Percentiles rank a stretch among this genome's conserved stretches.
These are phyloP conservation scores for Pyrrhosoma nymphula DNA, from an alignment of 2,888 invertebrate genomes.

Conservation along the genomic window DNA sequence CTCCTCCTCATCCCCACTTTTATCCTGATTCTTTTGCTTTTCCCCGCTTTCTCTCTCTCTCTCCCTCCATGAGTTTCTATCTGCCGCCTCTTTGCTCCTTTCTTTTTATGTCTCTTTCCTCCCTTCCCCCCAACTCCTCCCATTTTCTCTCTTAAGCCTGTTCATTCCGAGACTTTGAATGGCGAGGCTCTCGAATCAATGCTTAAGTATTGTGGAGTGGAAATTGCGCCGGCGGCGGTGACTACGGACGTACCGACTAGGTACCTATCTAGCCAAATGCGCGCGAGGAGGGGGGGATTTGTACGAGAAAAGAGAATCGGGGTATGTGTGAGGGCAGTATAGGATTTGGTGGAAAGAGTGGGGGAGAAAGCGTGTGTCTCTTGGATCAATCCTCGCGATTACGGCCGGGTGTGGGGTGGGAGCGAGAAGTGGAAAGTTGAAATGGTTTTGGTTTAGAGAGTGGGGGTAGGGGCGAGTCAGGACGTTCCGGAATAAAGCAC, in stretches of 20 bases:
- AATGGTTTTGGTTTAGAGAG: background rate
- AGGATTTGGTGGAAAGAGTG: background rate
- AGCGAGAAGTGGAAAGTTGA: background rate
- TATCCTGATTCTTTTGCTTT: background rate
- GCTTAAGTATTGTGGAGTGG: conserved; percentile 32
- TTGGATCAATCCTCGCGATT: background rate
- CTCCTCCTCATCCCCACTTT: background rate
- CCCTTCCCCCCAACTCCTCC: background rate
- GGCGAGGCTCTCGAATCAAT: conserved; percentile 25
- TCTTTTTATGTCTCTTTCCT: no score
- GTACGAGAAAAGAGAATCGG: no score
- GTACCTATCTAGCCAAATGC: background rate
- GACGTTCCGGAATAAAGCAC: background rate
- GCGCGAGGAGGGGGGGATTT: background rate
- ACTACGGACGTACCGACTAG: background rate
- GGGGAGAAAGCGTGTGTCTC: no score
- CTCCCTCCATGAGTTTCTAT: no score
- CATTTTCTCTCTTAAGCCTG: background rate
- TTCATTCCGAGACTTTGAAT: conserved; percentile 30
- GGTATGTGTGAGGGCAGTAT: no score
- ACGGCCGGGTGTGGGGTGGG: background rate
- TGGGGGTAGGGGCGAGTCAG: no score
- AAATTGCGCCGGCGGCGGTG: background rate
- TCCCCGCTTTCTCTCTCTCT: background rate
- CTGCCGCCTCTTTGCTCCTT: no score